Percentiles rank a stretch among this genome's conserved stretches.
Evolutionary conservation across 2,888 invertebrate species (phyloP).

Genomic region (Ashinkailepas kermadecensis): DNA sequence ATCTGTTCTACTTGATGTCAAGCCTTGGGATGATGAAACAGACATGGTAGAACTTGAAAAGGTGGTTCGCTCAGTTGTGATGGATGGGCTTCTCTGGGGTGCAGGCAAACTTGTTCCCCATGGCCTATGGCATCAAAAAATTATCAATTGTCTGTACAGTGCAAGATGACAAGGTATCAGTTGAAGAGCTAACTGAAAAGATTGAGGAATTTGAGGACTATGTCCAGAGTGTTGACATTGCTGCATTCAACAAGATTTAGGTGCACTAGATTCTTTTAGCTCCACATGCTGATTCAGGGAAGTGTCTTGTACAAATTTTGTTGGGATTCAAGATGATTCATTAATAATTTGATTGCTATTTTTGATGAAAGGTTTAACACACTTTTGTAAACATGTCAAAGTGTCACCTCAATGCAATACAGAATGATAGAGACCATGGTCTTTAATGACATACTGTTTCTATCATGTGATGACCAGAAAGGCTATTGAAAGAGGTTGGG

Average conservation of each 20-base stretch:
- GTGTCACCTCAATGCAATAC: too few relatives aligned
- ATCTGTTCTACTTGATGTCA: conserved; percentile 87
- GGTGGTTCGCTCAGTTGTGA: conserved; percentile 68
- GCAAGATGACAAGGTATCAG: conserved; percentile 93
- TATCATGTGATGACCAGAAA: too few relatives aligned
- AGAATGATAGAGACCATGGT: too few relatives aligned
- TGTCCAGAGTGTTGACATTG: conserved; percentile 94
- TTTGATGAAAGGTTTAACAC: too few relatives aligned
- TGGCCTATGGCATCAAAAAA: conserved; percentile 93
- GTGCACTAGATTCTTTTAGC: too few relatives aligned
- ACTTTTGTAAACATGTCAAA: too few relatives aligned
- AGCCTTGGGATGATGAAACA: conserved; percentile 94
- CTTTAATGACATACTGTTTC: too few relatives aligned
- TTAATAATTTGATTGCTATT: too few relatives aligned
- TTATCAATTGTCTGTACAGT: conserved; percentile 90
- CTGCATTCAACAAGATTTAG: conserved; percentile 96
- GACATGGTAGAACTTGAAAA: conserved; percentile 82
- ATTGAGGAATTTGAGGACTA: conserved; percentile 86
- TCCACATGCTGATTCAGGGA: too few relatives aligned
- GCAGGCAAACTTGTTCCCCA: conserved; percentile 86
- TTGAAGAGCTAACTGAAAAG: conserved; percentile 75
- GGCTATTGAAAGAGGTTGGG: too few relatives aligned
- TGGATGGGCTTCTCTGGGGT: conserved; percentile 95
- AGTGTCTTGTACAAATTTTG: too few relatives aligned
- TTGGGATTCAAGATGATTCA: too few relatives aligned